These are phyloP conservation scores for Echeneis naucrates DNA, from an alignment of 2,797 vertebrate species.

Conservation along the genomic window DNA sequence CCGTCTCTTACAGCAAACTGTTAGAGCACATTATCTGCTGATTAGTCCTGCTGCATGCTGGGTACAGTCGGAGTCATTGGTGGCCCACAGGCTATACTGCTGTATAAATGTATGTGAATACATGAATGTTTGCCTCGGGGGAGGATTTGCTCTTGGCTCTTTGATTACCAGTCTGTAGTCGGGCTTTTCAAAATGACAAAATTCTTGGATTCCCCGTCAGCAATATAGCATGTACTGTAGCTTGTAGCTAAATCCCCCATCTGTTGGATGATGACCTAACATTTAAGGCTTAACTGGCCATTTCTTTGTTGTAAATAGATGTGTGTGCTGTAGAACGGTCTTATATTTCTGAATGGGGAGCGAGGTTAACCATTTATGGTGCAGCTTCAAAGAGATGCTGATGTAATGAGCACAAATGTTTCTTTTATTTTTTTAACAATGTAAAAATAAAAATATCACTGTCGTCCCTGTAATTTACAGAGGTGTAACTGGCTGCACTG, in stretches of 20 bases:
- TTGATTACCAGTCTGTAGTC: constrained; percentile 68
- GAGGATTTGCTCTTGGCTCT: constrained; percentile 66
- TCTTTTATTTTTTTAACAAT: constrained; percentile 20
- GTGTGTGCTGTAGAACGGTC: constrained; percentile 34
- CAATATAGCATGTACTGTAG: constrained; percentile 42
- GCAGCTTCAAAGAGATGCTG: constrained; percentile 33
- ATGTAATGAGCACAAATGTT: constrained; percentile 30
- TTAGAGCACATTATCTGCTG: constrained; percentile 24
- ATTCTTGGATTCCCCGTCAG: constrained; percentile 65
- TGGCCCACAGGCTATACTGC: constrained; percentile 56
- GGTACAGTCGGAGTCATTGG: constrained; percentile 26
- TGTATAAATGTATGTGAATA: constrained; percentile 56
- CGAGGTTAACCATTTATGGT: constrained; percentile 34
- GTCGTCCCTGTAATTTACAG: constrained; percentile 18
- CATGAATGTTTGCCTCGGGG: constrained; percentile 58
- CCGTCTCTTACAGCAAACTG: constrained; percentile 14
- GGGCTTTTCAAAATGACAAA: constrained; percentile 64
- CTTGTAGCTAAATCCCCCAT: constrained; percentile 65
- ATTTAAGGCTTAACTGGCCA: constrained; percentile 37
- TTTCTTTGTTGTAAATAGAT: constrained; percentile 39
- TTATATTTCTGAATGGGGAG: constrained; percentile 34
- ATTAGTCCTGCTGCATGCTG: constrained; percentile 34
- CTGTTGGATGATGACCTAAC: constrained; percentile 56
- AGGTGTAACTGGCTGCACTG: constrained; percentile 39
- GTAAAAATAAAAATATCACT: constrained; percentile 22